Base-by-base conservation (phyloP, 1,140 invertebrate genomes). In the Drosophila cardini region DNA sequence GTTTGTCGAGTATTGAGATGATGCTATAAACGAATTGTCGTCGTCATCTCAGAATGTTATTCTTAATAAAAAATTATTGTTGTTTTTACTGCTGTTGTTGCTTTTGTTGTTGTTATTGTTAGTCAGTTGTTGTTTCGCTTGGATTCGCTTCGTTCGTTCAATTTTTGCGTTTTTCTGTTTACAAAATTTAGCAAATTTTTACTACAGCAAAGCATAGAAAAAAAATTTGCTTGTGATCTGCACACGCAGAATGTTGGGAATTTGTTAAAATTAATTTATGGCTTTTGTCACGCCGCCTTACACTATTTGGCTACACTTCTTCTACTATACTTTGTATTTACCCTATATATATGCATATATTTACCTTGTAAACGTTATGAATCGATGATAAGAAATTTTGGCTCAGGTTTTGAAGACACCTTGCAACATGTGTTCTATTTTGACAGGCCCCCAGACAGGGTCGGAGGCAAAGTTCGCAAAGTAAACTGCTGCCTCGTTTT, bases 1-100 rank as follows among this genome's bases (percentile, higher is more conserved):
- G 40, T 53, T 18, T n/a, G 16, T 46, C 9, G 10, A 62, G 58
- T 34, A 45, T 61, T 48, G 42, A 42, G 80, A 63, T 83, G 81
- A 85, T 86, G 78, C 79, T 86, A 76, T 86, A 87, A 86, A 87
- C 83, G 83, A 78, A 82, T 72, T 86, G 83, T 86, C 78, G 78
- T 78, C 62, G 65, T 86, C 57, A 70, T 63, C 36, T 62, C 15
- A 32, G 11, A 26, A 48, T 71, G 72, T 80, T 68, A 61, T 72
- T 38, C 36, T 65, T 62, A 52, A n/a, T 55, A 53, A 38, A 38
- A 55, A 26, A 26, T 26, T 26, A 26, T 62, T 21, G 46, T 70
- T 71, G 16, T 57, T 30, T 40, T 52, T 13, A 4, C 32, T n/a
- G 48, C 13, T 4, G 46, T 50, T 16, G 3, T 30, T n/a, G 5